Evolutionary conservation across 1,140 invertebrate species (phyloP), one percentile per base, ranked within the genome.

Genomic region (Drosophila micromelanica): DNA sequence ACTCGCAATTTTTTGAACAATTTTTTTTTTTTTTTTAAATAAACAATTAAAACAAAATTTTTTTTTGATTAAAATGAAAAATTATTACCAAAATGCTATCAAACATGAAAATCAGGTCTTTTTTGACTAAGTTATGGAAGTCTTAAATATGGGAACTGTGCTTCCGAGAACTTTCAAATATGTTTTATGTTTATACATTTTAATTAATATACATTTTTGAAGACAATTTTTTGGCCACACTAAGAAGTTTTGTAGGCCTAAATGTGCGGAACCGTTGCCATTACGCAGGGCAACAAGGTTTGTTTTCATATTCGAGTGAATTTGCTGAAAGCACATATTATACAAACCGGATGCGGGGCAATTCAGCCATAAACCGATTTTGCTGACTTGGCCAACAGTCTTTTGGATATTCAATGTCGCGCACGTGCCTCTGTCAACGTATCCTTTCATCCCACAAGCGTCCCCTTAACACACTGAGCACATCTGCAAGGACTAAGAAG

Each of bases 291-390:
- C 65, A 43, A 43, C 20, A 11, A 30, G 30, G 35, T 27, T 30
- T 69, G 32, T 45, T 43, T 52, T 51, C 46, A 60, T 23, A 55
- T 35, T 12, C 6, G 20, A 46, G 12, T 23, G 43, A 55, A 55
- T 48, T 2, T 48, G 49, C 67, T 56, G 67, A 70, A 46, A 62
- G 23, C 46, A 20, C 56, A 52, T n/a, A 51, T 69, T 64, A 40
- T 35, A 37, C 15, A 17, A 42, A 51, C 37, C 45, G 43, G 12
- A 12, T 51, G n/a, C 23, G 30, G 5, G 30, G 38, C 46, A 55
- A 63, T 48, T n/a, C 61, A 46, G 38, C 52, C 62, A 72, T 72
- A 67, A 67, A 59, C 63, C 43, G 48, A 73, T 60, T 73, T 42
- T 46, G 63, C 70, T 68, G 63, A 73, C 32, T 68, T 48, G 49